Conservation (phyloP, 2,888 invertebrate genomes). For the Mechanitis messenoides region DNA sequence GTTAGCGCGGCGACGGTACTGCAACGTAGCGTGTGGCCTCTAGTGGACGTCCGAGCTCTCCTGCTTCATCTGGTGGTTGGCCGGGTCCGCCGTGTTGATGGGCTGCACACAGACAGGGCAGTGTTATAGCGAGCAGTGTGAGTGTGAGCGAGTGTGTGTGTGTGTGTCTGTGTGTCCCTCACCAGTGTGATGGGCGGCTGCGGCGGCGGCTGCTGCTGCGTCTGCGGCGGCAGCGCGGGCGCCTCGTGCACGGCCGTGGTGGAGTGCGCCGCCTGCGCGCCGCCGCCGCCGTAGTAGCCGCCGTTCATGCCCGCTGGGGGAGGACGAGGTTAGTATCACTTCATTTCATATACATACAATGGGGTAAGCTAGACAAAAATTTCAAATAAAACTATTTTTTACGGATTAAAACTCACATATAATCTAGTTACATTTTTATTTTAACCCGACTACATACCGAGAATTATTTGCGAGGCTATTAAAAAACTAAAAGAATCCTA, state of each 20-base stretch:
- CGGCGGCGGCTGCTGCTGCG: constrained; percentile 47
- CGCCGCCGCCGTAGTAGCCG: constrained; percentile 61
- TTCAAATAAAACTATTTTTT: too few relatives aligned
- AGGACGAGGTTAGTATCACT: background rate
- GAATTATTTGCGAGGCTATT: too few relatives aligned
- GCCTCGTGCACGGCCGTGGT: constrained; percentile 80
- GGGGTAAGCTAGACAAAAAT: too few relatives aligned
- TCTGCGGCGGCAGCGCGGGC: constrained; percentile 56
- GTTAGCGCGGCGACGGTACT: constrained; percentile 49
- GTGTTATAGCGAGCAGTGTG: too few relatives aligned
- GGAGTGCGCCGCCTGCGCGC: constrained; percentile 91
- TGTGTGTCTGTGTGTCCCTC: constrained; percentile 38
- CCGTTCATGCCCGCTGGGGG: constrained; percentile 24
- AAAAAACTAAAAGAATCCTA: too few relatives aligned
- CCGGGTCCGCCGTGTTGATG: constrained; percentile 88
- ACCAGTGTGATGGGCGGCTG: constrained; percentile 49
- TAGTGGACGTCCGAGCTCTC: constrained; percentile 91
- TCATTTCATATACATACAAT: background rate
- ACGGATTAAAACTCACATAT: too few relatives aligned
- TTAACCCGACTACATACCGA: too few relatives aligned
- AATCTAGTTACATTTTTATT: too few relatives aligned
- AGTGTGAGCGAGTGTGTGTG: constrained; percentile 35
- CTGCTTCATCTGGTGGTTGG: constrained; percentile 88
- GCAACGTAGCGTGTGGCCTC: constrained; percentile 55
- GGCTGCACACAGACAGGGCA: constrained; percentile 69